phyloP scores from a whole-genome alignment of 2,113 vertebrate genomes.

The Crypturellus undulatus region DNA sequence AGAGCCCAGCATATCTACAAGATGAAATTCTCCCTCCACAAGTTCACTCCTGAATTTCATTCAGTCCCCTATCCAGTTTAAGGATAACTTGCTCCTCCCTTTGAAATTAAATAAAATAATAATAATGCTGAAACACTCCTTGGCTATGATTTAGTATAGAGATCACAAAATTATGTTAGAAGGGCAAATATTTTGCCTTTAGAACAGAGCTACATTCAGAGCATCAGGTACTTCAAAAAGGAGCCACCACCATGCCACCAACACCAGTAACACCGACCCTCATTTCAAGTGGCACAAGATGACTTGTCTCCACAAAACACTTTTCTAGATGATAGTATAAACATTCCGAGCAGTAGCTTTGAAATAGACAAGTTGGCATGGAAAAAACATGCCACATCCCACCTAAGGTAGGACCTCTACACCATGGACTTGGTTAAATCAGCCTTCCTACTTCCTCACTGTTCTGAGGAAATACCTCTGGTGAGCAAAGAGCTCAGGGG shows the following conservation, averaged over 20 bases:
- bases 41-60: not conserved
- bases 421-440: not conserved
- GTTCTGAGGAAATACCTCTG: not conserved
- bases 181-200: not conserved
- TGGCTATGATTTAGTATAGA: not conserved
- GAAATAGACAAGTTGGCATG: not conserved
- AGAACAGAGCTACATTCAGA: not conserved
- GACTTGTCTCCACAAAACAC: not conserved
- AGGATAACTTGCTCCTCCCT: not conserved
- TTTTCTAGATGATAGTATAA: not conserved
- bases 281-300: not conserved
- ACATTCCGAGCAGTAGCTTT: not conserved
- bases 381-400: not conserved
- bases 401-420: not conserved
- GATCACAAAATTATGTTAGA: not conserved
- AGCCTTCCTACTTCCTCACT: not conserved
- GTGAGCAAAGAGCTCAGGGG: not conserved
- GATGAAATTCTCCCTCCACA: not conserved
- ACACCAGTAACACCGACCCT: not conserved
- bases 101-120: not conserved
- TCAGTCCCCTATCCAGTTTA: not conserved
- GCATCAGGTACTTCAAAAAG: not conserved
- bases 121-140: not conserved
- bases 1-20: not conserved
- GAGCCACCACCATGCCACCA: not conserved